Evolutionary conservation across 2,797 vertebrate species (phyloP).

Genomic region (Lophius americanus): DNA sequence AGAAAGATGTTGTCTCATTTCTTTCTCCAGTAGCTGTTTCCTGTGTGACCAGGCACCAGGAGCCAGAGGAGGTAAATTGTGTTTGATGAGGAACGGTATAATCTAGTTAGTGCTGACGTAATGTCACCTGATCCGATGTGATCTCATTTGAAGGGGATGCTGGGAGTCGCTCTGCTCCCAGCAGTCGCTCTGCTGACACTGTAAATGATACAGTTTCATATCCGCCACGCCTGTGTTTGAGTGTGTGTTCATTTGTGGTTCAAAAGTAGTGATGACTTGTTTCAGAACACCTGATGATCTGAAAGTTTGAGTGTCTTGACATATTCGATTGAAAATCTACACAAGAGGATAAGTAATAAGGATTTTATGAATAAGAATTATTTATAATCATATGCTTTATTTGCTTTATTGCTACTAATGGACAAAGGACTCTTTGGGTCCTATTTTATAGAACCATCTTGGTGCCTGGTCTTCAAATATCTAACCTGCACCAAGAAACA

Average conservation of each 20-base stretch:
- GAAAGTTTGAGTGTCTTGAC: neutral
- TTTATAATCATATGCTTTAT: too few species aligned
- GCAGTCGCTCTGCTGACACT: slow-evolving; percentile 14
- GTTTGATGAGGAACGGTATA: slow-evolving; percentile 65
- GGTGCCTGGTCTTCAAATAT: too few species aligned
- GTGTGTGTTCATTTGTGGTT: slow-evolving; percentile 22
- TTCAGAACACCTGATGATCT: slow-evolving; percentile 17
- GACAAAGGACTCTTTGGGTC: too few species aligned
- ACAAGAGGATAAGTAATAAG: neutral
- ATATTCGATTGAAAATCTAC: neutral
- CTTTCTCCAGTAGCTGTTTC: slow-evolving; percentile 55
- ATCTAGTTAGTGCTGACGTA: slow-evolving; percentile 70
- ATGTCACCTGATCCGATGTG: slow-evolving; percentile 69
- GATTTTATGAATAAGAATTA: neutral
- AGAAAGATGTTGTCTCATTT: slow-evolving; percentile 50
- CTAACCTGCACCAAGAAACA: too few species aligned
- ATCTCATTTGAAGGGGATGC: slow-evolving; percentile 64
- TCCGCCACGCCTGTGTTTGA: slow-evolving; percentile 12
- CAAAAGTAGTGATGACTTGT: slow-evolving; percentile 15
- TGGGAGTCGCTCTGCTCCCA: slow-evolving; percentile 12
- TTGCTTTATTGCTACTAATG: too few species aligned
- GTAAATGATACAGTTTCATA: slow-evolving; percentile 43
- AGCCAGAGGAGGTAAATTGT: slow-evolving; percentile 58
- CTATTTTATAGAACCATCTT: too few species aligned
- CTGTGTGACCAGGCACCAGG: slow-evolving; percentile 61